Conservation (phyloP, 1,140 invertebrate species). For the Bombus ignitus region DNA sequence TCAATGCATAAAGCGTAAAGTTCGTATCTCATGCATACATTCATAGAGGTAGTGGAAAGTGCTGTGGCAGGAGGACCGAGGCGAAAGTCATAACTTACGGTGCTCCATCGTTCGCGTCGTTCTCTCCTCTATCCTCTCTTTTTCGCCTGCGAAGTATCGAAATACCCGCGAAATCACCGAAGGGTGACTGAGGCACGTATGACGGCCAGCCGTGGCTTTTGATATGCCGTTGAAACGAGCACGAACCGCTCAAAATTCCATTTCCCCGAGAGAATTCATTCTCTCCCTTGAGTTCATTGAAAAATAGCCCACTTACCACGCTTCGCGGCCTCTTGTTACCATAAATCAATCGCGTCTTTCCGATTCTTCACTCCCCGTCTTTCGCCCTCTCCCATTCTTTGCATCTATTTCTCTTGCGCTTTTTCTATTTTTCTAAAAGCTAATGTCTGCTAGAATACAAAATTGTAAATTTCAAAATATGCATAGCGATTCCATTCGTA, state of each 20-base stretch:
- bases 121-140: neutral
- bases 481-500: too few species aligned
- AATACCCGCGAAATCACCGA: conserved; percentile 75
- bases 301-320: conserved; percentile 65
- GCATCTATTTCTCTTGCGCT: conserved; percentile 11
- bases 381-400: neutral
- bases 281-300: conserved; percentile 48
- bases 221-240: conserved; percentile 55
- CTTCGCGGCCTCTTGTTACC: conserved; percentile 60
- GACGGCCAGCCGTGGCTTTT: conserved; percentile 68
- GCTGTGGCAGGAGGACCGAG: conserved; percentile 36
- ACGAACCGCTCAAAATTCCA: conserved; percentile 70
- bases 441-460: too few species aligned
- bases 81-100: conserved; percentile 77
- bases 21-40: conserved; percentile 82
- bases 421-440: conserved; percentile 1
- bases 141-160: conserved; percentile 65
- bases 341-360: conserved; percentile 65
- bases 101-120: conserved; percentile 42
- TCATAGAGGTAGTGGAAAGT: conserved; percentile 68
- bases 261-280: conserved; percentile 66
- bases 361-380: conserved; percentile 21
- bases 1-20: conserved; percentile 82
- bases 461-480: too few species aligned
- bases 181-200: conserved; percentile 78